Evolutionary conservation across 1,140 invertebrate species (phyloP), one percentile per base, ranked within the genome.

Genomic region (Panagrolaimus sp.): DNA sequence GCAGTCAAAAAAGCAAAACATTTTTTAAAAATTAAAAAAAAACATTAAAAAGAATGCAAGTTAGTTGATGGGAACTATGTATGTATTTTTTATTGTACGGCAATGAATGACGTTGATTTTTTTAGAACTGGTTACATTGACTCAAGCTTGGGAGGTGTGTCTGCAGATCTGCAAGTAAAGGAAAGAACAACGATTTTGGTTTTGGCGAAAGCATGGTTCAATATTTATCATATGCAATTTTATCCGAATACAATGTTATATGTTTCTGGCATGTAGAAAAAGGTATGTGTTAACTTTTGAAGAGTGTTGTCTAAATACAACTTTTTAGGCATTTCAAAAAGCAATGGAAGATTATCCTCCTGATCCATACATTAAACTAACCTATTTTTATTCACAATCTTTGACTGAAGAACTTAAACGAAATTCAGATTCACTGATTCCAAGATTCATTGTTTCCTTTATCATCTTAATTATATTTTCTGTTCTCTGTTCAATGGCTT

Each of bases 141-240:
- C n/a, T n/a, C n/a, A n/a, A n/a, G n/a, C n/a, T n/a, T n/a, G n/a
- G n/a, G n/a, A n/a, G n/a, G n/a, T n/a, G n/a, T n/a, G n/a, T n/a
- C n/a, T n/a, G n/a, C n/a, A n/a, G n/a, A n/a, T n/a, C n/a, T n/a
- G n/a, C n/a, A n/a, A n/a, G 58, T 45, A 71, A 76, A 58, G 79
- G 74, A 28, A 71, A 75, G 24, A 74, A 80, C 43, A 73, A 75
- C 32, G 67, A 69, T 14, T 58, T 82, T 32, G 71, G 83, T 48
- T 65, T 83, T 43, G 72, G 80, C 67, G 83, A 14, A 76, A 83
- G 79, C 69, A n/a, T n/a, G n/a, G n/a, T n/a, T n/a, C n/a, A n/a
- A n/a, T n/a, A n/a, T 82, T 12, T 82, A 83, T 47, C 80, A 82
- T 43, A 45, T 82, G 38, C 81, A 81, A 63, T 81, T 83, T 64